Base-by-base conservation (phyloP, 2,797 vertebrate genomes). In the Semaprochilodus insignis region DNA sequence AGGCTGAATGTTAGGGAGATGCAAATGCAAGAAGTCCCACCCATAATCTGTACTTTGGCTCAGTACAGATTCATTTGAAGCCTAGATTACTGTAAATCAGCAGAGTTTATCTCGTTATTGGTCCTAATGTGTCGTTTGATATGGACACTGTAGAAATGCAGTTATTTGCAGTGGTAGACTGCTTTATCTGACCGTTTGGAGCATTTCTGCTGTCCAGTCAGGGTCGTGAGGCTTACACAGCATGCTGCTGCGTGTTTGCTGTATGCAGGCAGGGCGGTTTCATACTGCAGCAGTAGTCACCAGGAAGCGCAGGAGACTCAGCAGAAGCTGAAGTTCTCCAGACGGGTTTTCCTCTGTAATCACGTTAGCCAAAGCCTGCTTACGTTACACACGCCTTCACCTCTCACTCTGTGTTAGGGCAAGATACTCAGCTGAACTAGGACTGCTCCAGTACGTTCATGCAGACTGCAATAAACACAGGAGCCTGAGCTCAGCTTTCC, bases 261-360 rank as follows among this genome's bases (percentile, higher is more conserved):
- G 62, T 65, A 25, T 65, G n/a, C 60, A 62, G 60, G n/a, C 60
- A 62, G 60, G 69, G 40, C 14, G 40, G 31, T 15, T 72, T 72
- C 69, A 25, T 23, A 52, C 40, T 52, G 69, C 69, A 72, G 69
- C 15, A 51, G 25, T 67, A 67, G 21, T 40, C 27, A 67, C 16
- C 31, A 36, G 65, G 34, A 34, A 67, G 16, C 4, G 17, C 65
- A 36, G 65, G 27, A 40, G 65, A 34, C 65, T 67, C 65, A 34
- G 65, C 19, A 40, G 16, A 34, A 67, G 27, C 65, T 19, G 31
- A 17, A 8, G 65, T 36, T 13, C 16, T 67, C 65, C 65, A 36
- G 65, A 67, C 17, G 31, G 15, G 65, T 67, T 44, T 67, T 36
- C 34, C 34, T 40, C 1, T 67, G 21, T n/a, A 67, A 67, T 67